Conservation (phyloP, 1,140 invertebrate species). For the Drosophila nannoptera region DNA sequence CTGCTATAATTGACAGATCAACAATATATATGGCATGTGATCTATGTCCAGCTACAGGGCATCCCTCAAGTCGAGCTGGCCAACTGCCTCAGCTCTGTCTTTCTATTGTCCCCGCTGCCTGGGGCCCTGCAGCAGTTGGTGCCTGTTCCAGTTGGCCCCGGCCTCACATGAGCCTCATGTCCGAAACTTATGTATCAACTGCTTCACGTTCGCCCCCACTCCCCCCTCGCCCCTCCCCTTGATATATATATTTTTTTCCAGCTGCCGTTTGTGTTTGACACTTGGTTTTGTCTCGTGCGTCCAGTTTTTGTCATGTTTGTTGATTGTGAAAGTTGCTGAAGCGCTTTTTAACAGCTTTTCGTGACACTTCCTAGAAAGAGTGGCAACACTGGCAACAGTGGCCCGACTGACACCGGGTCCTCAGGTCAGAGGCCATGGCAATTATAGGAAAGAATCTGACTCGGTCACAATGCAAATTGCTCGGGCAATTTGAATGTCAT, state of each 20-base stretch:
- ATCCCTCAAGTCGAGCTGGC: background rate
- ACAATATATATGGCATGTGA: too few relatives aligned
- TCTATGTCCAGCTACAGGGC: background rate
- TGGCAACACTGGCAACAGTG: slow-evolving; percentile 14
- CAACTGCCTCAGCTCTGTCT: slow-evolving; percentile 32
- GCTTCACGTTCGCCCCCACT: too few relatives aligned
- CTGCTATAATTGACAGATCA: background rate
- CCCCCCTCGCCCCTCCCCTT: too few relatives aligned
- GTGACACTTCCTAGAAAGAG: slow-evolving; percentile 51
- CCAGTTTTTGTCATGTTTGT: slow-evolving; percentile 75
- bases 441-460: slow-evolving; percentile 14
- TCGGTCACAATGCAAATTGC: slow-evolving; percentile 59
- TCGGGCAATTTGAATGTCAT: slow-evolving; percentile 55
- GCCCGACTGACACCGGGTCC: slow-evolving; percentile 23
- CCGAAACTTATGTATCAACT: slow-evolving; percentile 59
- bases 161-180: slow-evolving; percentile 1
- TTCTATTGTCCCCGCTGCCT: slow-evolving; percentile 22
- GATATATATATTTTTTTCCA: too few relatives aligned
- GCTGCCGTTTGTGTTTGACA: slow-evolving; percentile 55
- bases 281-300: slow-evolving; percentile 60
- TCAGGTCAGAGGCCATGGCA: slow-evolving; percentile 11
- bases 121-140: slow-evolving; percentile 51
- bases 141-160: slow-evolving; percentile 24
- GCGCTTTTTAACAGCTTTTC: slow-evolving; percentile 74
- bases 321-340: slow-evolving; percentile 75